Percentiles rank a stretch among this genome's conserved stretches.
These are phyloP conservation scores for Arrhamphus sclerolepis DNA, from an alignment of 2,797 vertebrate genomes.

Conservation along the genomic window DNA sequence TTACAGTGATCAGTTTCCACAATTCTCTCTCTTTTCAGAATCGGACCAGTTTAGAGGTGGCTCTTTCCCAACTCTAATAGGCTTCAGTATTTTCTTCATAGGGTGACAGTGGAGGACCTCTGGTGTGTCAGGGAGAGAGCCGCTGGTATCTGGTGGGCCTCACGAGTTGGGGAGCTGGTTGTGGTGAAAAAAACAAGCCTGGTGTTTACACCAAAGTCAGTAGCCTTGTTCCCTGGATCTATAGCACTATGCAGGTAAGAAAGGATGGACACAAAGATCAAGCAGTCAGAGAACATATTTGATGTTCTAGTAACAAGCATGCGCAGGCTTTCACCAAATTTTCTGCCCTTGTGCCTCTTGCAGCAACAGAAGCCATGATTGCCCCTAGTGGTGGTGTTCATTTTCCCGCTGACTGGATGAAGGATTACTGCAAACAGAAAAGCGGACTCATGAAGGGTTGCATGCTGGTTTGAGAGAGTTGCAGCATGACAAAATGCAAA, in stretches of 20 bases:
- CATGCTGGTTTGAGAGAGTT: background rate
- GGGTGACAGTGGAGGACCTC: constrained; percentile 95
- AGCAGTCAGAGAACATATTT: background rate
- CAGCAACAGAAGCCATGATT: constrained; percentile 61
- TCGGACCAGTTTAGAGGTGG: background rate
- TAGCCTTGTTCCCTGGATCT: constrained; percentile 86
- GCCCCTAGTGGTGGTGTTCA: constrained; percentile 4
- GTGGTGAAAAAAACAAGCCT: constrained; percentile 84
- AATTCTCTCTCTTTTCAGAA: no score
- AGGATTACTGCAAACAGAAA: background rate
- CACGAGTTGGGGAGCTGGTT: constrained; percentile 93
- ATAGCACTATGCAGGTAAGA: constrained; percentile 90
- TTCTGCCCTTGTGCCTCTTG: constrained; percentile 19
- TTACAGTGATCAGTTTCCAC: background rate
- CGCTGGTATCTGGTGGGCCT: constrained; percentile 88
- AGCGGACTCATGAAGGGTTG: background rate
- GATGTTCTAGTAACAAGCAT: background rate
- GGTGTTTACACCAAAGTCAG: constrained; percentile 89
- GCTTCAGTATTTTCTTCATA: no score
- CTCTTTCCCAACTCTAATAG: background rate
- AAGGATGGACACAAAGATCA: background rate
- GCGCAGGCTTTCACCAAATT: background rate
- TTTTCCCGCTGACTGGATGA: background rate
- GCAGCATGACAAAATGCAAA: constrained; percentile 3
- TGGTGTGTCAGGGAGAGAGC: constrained; percentile 82